Base-by-base conservation (phyloP, 2,113 vertebrate species). In the Uria aalge region DNA sequence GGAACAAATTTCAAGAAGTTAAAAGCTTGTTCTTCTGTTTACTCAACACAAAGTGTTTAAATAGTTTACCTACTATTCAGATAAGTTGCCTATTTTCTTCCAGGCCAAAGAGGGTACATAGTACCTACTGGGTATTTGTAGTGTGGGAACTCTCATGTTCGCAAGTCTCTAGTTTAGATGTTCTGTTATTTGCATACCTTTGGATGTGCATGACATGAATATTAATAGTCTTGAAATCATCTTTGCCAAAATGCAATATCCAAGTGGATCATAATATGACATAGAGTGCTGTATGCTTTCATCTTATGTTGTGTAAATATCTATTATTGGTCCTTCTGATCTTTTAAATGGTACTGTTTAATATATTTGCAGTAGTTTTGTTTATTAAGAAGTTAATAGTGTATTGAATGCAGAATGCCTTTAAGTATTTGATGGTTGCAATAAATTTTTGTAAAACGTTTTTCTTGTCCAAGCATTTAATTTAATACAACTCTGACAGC, bases 401-500 rank as follows among this genome's bases (percentile, higher is more conserved):
- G 95, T 98, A 98, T 98, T 92, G 92, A 69, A 97, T 98, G 91
- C 94, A 96, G 97, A 98, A 97, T 98, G 96, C 95, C 96, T 98
- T 97, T 94, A 97, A 97, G 72, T 98, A 97, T 97, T 98, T 98
- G 96, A 97, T 98, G 97, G 95, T 96, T 97, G 84, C 92, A 98
- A 98, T 98, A 98, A 98, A 98, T 98, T 97, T 98, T 96, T 98
- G 89, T 97, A 97, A 98, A 98, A 98, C 93, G 15, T 97, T 97
- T 97, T 98, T 98, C 97, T 98, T 97, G 97, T 98, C 97, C 92
- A 98, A 97, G 97, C 97, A 98, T 98, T 98, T 98, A 98, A 97
- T 98, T 98, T 97, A 94, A 96, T 97, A 52, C 50, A 85, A 93
- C 87, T 96, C 95, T 94, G 95, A 97, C 91, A 97, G 96, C 67